Evolutionary conservation across 2,888 invertebrate genomes (phyloP), one percentile per base, ranked within the genome.

Genomic region (Drosophila subsilvestris): DNA sequence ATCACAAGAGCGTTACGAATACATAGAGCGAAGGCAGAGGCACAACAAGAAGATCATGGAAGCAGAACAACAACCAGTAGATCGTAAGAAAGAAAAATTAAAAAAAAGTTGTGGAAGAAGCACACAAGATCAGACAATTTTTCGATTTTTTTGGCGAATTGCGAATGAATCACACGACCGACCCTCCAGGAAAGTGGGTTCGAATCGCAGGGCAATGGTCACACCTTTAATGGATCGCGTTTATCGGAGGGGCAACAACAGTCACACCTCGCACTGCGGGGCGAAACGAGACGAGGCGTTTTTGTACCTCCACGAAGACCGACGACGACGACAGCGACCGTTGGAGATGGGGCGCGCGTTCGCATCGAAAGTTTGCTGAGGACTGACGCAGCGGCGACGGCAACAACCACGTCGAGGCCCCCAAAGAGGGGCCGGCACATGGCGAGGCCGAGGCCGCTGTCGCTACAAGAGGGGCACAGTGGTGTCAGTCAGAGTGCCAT

Each of bases 301-400:
- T 27, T 53, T 37, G 32, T 22, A 53, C 54, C 43, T 54, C 43
- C 42, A n/a, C 43, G 43, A 50, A 25, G 17, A 29, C 18, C 50
- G 37, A 20, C 37, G 29, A 29, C 61, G 63, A 49, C 44, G 29
- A 42, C 51, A 51, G 47, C 12, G 62, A 74, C 61, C 62, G 60
- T 48, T 37, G 66, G 37, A 58, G 56, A 63, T 49, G 68, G 53
- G 32, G 63, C 60, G 48, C 66, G 70, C 79, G 82, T 75, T 79
- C 87, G 59, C 87, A 81, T 87, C 74, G 87, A 81, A 79, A 73
- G 85, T 85, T 83, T 63, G 72, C 63, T 59, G 65, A 50, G 71
- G 77, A 83, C 87, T 83, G 75, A 79, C 47, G 54, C 67, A 59
- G 55, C 60, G 61, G 44, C 61, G 57, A 53, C 45, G 45, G 37